These are phyloP conservation scores for Arbacia lixula DNA, from an alignment of 53 echinoderm and acorn worm genomes.

Conservation along the genomic window DNA sequence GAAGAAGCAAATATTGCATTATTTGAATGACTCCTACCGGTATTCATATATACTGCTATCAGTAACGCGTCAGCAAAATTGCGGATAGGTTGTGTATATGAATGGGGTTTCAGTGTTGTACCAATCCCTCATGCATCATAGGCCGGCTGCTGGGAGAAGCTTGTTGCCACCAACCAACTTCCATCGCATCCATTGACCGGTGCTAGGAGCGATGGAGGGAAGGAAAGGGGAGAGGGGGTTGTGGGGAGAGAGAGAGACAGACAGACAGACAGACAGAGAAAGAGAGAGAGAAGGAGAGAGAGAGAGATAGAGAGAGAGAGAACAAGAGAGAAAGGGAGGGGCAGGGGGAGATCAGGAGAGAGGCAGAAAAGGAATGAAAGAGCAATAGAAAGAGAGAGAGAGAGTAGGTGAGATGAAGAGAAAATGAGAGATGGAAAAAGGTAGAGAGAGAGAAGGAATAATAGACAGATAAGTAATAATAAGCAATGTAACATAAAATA, in stretches of 20 bases:
- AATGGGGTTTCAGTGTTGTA: too few species aligned
- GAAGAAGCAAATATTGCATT: too few species aligned
- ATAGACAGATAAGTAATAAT: background rate
- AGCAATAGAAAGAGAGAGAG: background rate
- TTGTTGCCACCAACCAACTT: too few species aligned
- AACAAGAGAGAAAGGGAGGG: background rate
- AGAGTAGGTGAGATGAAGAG: background rate
- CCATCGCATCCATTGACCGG: too few species aligned
- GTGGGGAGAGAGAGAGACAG: background rate
- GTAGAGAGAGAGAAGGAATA: background rate
- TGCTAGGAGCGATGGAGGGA: too few species aligned
- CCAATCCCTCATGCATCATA: too few species aligned
- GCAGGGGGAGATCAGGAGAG: background rate
- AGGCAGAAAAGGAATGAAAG: background rate
- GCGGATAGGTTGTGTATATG: too few species aligned
- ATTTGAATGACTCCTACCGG: too few species aligned
- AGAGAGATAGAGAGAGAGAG: background rate
- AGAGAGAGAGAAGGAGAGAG: background rate
- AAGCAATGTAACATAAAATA: too few species aligned
- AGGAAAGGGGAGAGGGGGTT: background rate
- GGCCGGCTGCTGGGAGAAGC: too few species aligned
- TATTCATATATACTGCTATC: too few species aligned
- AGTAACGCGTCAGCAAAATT: too few species aligned
- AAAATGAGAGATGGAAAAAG: background rate
- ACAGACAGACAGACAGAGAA: background rate